Percentiles rank a stretch among this genome's conserved stretches.
Evolutionary conservation across 2,888 invertebrate species (phyloP).

Genomic region (Esperia sulphurella): DNA sequence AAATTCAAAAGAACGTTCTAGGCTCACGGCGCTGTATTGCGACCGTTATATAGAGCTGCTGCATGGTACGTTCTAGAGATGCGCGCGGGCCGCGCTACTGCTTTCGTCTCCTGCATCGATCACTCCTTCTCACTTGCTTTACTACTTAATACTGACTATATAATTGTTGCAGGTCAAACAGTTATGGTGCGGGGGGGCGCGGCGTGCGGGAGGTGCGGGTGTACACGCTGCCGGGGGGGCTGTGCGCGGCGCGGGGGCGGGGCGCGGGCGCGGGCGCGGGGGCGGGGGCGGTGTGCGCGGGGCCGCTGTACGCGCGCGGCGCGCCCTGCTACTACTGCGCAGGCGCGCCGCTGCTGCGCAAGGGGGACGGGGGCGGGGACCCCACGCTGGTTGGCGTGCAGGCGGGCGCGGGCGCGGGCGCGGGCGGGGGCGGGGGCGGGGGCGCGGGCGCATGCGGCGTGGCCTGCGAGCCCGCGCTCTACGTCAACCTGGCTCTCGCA

Average conservation of each 20-base stretch:
- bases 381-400: conserved; percentile 48
- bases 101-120: no score
- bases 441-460: conserved; percentile 41
- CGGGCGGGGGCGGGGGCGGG: conserved; percentile 16
- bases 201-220: conserved; percentile 27
- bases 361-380: no score
- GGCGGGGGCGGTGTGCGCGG: conserved; percentile 30
- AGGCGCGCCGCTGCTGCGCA: conserved; percentile 51
- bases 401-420: conserved; percentile 33
- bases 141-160: no score
- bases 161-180: conserved; percentile 26
- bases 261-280: conserved; percentile 6
- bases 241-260: conserved; percentile 20
- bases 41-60: no score
- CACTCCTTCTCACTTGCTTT: no score
- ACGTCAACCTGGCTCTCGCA: conserved; percentile 39
- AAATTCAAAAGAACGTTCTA: no score
- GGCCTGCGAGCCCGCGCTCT: conserved; percentile 51
- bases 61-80: no score
- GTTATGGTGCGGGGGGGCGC: conserved; percentile 25
- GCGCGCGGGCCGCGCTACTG: no score
- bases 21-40: no score
- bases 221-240: conserved; percentile 20
- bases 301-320: conserved; percentile 26
- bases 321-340: conserved; percentile 50